A percentile compares a stretch with the other conserved stretches of the same genome.
Evolutionary conservation across 2,888 invertebrate species (phyloP).

Genomic region (Glomeris marginata): DNA sequence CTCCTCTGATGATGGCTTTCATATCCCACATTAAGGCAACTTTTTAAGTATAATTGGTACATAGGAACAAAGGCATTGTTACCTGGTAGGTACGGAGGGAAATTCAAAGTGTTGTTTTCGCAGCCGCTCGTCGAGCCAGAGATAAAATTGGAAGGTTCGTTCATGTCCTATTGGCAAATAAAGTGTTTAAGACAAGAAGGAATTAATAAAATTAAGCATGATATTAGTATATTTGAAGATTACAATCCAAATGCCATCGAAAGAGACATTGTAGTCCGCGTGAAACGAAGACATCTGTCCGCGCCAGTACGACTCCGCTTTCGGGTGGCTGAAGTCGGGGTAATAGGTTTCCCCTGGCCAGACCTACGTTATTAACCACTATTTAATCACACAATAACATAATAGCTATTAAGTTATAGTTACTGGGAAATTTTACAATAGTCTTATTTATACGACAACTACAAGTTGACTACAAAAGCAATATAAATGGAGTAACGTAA

Average conservation of each 20-base stretch:
- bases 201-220: neutral
- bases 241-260: conserved; percentile 25
- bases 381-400: too few relatives aligned
- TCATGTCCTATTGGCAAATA: conserved; percentile 27
- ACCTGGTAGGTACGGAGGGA: conserved; percentile 20
- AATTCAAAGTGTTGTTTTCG: conserved; percentile 16
- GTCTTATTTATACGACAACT: too few relatives aligned
- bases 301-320: conserved; percentile 18
- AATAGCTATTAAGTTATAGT: too few relatives aligned
- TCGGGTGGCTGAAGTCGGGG: conserved; percentile 19
- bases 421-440: too few relatives aligned
- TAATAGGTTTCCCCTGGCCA: conserved; percentile 15
- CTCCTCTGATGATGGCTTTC: too few relatives aligned
- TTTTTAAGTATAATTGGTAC: too few relatives aligned
- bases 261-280: conserved; percentile 15
- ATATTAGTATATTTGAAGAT: too few relatives aligned
- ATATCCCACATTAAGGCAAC: too few relatives aligned
- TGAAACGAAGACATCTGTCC: conserved; percentile 17
- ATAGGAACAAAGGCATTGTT: conserved; percentile 3
- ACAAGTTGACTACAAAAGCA: too few relatives aligned
- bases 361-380: too few relatives aligned
- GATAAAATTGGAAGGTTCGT: conserved; percentile 33
- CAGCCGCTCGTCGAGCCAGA: conserved; percentile 17
- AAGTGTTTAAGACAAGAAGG: neutral
- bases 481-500: too few relatives aligned